Base-by-base conservation (phyloP, 1,140 invertebrate species). In the Drosophila prosaltans region DNA sequence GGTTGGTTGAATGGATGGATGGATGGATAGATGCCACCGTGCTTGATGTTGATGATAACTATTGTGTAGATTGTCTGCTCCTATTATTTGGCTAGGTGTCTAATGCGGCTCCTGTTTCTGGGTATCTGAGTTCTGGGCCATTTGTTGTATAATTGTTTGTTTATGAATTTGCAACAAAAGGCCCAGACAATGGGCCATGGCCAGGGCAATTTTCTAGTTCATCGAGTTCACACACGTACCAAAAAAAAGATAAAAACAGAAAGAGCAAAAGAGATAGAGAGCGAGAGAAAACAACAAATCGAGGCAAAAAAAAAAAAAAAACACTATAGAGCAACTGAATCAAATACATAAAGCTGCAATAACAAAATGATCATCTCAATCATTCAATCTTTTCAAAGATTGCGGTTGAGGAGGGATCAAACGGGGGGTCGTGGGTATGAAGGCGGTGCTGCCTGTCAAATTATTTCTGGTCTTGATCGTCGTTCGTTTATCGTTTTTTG, bases 131-230 rank as follows among this genome's bases (percentile, higher is more conserved):
- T 40, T 71, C 45, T 51, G 45, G 74, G 82, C 32, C 48, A 36
- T 85, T 83, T 89, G 77, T 88, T 89, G 68, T 68, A 71, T 88
- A 88, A 88, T 88, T 88, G 83, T 88, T 88, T 88, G 83, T 88
- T 89, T 88, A 89, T 73, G 69, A 86, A 72, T 83, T 83, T 72
- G 80, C 58, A 74, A 86, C 82, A 86, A 82, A 74, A 76, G 36
- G 58, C 58, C 57, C 70, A 80, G 74, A 85, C 82, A 85, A 89
- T 77, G 80, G 83, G 80, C 76, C 83, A 82, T 58, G 79, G 78
- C 79, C 78, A 80, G 80, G 67, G 69, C 70, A 76, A 74, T 81
- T 81, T 76, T 68, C 65, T 66, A 88, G 83, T 80, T 88, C 83
- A 78, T 64, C 59, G 80, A 65, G 80, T 77, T 86, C 85, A 83